Evolutionary conservation across 2,113 vertebrate species (phyloP), one percentile per base, ranked within the genome.

Genomic region (Rhea pennata): DNA sequence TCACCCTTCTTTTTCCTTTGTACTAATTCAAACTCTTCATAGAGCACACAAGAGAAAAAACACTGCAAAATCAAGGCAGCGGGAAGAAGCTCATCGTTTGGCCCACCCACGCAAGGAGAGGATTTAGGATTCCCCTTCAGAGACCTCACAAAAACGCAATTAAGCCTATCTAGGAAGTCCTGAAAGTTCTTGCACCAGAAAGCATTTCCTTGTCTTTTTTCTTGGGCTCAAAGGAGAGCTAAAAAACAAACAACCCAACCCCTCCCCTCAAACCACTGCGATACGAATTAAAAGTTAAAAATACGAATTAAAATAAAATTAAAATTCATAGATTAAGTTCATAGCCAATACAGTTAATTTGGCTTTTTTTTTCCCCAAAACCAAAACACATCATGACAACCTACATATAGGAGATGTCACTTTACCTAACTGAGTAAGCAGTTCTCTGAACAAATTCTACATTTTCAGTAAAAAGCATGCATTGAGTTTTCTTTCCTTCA

Each of bases 311-410:
- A 46, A 78, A 10, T 5, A 3, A 26, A 33, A 22, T 4, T 39
- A 12, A 42, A 29, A 2, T 29, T 79, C 12, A 64, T 67, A 42
- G 51, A 9, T 46, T 19, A 56, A 39, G 36, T 39, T 42, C 51
- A 21, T 54, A 29, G 77, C 6, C 23, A 58, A 48, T 4, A 15
- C 40, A 73, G 48, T 33, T 46, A 26, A 31, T 9, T 15, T 7
- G 62, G 9, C 50, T 53, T 59, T 2, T 17, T 46, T 66, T 69
- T 29, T 16, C 14, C 29, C 9, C 84, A 82, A 78, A 76, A 3
- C n/a, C n/a, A 3, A 10, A 46, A 81, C 7, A 15, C 7, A 5
- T 5, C 1, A 0, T 2, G 26, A 4, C 31, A 54, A 44, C 2
- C 29, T 12, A 64, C 23, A 40, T 31, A 23, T 21, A 9, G 22